Conservation (phyloP, 2,888 invertebrate species). For the Helicoverpa assulta region DNA sequence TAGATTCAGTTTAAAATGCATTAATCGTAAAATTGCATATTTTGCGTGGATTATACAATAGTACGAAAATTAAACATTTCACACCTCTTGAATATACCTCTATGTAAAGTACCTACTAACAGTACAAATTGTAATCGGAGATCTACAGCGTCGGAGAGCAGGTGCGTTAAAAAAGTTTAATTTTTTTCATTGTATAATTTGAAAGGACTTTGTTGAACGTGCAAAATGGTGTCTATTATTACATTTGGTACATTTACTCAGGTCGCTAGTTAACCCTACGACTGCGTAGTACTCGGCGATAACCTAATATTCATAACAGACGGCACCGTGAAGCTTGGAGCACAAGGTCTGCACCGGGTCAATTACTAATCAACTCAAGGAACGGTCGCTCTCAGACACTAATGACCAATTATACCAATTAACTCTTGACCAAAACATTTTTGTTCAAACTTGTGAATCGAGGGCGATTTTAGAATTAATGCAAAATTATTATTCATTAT, state of each 20-base stretch:
- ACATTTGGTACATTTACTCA: slow-evolving; percentile 14
- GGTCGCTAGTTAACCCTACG: slow-evolving; percentile 40
- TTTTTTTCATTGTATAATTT: background rate
- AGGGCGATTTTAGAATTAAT: slow-evolving; percentile 14
- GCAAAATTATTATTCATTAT: slow-evolving; percentile 12
- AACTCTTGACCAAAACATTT: slow-evolving; percentile 84
- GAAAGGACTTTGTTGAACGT: background rate
- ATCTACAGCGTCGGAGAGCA: background rate
- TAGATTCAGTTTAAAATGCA: background rate
- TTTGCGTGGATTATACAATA: background rate
- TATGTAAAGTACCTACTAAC: background rate
- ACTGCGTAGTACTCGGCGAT: slow-evolving; percentile 50
- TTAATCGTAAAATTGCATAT: background rate
- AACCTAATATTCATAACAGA: slow-evolving; percentile 64
- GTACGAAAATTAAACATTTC: background rate
- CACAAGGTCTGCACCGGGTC: slow-evolving; percentile 81
- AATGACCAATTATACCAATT: slow-evolving; percentile 86
- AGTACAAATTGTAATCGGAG: background rate
- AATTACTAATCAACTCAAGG: slow-evolving; percentile 86
- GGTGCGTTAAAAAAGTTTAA: background rate
- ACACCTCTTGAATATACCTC: background rate
- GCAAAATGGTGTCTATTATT: slow-evolving; percentile 8
- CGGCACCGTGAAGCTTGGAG: slow-evolving; percentile 59
- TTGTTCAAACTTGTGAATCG: slow-evolving; percentile 70
- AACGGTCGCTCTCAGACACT: slow-evolving; percentile 76